Evolutionary conservation across 2,888 invertebrate species (phyloP), one percentile per base, ranked within the genome.

Genomic region (Lasius platythorax): DNA sequence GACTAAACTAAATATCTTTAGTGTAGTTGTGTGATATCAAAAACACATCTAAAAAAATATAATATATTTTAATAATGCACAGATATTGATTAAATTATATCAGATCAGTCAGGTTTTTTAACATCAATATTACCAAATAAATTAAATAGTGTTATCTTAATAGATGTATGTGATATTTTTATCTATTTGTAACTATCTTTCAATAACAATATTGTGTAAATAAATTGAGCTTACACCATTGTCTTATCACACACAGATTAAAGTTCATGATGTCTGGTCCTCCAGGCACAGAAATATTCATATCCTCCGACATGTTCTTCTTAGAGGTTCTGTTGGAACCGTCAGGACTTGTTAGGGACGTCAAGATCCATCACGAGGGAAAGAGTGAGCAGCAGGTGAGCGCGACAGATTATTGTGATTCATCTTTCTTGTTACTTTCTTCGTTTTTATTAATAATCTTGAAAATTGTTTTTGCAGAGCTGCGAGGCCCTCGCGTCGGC

Each of bases 231-330:
- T 74, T 61, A 56, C 18, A 70, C 9, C 2, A 28, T 79, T 79
- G 0, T 74, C 8, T 74, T 18, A 30, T 79, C 46, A 18, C 23
- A 70, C 95, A 70, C 95, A 98, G 98, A 58, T 96, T 99, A 82
- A 98, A 98, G 94, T 98, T 98, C 95, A 97, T 98, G 94, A 97
- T 98, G 93, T 97, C 98, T 87, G 98, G 98, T 79, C 97, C 97
- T 84, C 97, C 97, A 72, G 97, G 97, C 66, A 97, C 97, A 6
- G 97, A 97, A 93, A 96, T 98, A 86, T 98, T 98, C 94, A 98
- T 99, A 94, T 98, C 98, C 61, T 98, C 98, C 0, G 99, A 99
- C 94, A 99, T 99, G 99, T 99, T 99, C 95, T 99, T 98, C 95
- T 96, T 99, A 91, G 99, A 99, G 96, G 98, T 99, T 91, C 95